These are phyloP conservation scores for Solea senegalensis DNA, from an alignment of 2,113 vertebrate genomes.

Conservation along the genomic window DNA sequence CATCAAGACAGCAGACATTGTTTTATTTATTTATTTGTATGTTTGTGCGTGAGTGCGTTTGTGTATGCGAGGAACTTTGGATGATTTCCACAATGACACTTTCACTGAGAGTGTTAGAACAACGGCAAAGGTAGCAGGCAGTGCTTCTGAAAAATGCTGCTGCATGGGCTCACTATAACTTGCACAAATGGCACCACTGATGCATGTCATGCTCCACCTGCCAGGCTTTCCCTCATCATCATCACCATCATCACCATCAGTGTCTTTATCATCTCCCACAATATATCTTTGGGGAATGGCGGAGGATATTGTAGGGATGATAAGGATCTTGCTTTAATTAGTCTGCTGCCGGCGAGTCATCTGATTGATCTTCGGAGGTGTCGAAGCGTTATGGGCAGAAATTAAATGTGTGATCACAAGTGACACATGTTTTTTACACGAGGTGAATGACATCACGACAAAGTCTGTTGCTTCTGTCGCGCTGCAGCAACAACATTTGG, in stretches of 20 bases:
- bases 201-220: constrained; percentile 3
- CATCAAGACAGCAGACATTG: constrained; percentile 17
- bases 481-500: background rate
- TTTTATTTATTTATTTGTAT: background rate
- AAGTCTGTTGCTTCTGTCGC: background rate
- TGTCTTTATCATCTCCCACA: background rate
- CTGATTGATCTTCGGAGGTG: constrained; percentile 29
- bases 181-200: no score
- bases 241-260: background rate
- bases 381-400: constrained; percentile 24
- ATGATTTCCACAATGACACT: constrained; percentile 20
- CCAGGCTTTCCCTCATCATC: background rate
- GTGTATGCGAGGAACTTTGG: background rate
- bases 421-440: background rate
- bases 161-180: no score
- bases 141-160: background rate
- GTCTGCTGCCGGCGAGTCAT: constrained; percentile 16
- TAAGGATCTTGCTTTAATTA: constrained; percentile 34
- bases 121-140: constrained; percentile 5
- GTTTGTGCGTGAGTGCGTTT: background rate
- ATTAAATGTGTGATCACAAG: constrained; percentile 25
- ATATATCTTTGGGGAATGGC: background rate
- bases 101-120: constrained; percentile 13
- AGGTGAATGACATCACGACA: background rate
- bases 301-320: constrained; percentile 15